A percentile compares a stretch with the other conserved stretches of the same genome.
These are phyloP conservation scores for Goniozus legneri DNA, from an alignment of 1,140 invertebrate species.

Conservation along the genomic window DNA sequence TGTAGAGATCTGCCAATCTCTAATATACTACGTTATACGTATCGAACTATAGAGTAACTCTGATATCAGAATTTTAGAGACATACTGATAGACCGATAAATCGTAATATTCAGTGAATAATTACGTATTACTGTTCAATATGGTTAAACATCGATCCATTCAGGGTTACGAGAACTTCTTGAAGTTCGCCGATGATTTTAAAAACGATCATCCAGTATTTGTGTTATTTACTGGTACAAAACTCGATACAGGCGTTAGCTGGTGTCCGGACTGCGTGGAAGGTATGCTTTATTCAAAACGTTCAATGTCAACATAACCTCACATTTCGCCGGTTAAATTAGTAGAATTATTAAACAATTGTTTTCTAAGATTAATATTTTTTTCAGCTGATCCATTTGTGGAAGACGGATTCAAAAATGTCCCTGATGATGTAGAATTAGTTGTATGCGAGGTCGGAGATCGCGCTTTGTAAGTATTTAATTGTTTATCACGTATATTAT, in stretches of 20 bases:
- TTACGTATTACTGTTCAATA: no score
- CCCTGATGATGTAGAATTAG: slow-evolving; percentile 59
- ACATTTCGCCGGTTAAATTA: no score
- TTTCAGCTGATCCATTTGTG: slow-evolving; percentile 62
- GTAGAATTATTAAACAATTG: background rate
- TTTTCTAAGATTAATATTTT: slow-evolving; percentile 8
- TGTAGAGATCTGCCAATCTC: no score
- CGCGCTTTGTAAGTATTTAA: slow-evolving; percentile 58
- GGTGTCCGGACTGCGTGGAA: slow-evolving; percentile 74
- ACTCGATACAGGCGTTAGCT: slow-evolving; percentile 62
- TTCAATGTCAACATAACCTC: slow-evolving; percentile 21
- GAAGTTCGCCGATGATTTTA: slow-evolving; percentile 55
- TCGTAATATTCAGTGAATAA: no score
- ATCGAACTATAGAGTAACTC: no score
- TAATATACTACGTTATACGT: no score
- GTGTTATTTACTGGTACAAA: slow-evolving; percentile 68
- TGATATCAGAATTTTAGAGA: no score
- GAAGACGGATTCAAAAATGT: slow-evolving; percentile 58
- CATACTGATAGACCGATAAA: no score
- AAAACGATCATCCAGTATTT: slow-evolving; percentile 49
- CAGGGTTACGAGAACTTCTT: slow-evolving; percentile 60
- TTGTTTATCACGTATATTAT: background rate
- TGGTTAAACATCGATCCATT: slow-evolving; percentile 57
- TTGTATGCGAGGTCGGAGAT: slow-evolving; percentile 70
- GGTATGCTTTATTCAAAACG: slow-evolving; percentile 45